Evolutionary conservation across 1,140 invertebrate genomes (phyloP).

Genomic region (Monomorium pharaonis): DNA sequence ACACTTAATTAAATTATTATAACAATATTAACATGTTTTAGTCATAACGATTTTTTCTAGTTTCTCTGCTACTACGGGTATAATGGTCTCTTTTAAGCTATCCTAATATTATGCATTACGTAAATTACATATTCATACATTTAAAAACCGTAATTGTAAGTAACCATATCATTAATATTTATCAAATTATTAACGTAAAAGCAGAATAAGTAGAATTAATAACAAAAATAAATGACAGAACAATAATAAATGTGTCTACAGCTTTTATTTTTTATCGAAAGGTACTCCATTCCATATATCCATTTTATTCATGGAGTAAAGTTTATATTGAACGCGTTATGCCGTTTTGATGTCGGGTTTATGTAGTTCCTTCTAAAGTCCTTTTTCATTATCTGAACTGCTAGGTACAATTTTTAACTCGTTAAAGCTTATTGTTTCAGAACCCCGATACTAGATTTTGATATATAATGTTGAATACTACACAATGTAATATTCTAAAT

Average conservation of each 20-base stretch:
- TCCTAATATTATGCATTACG: background rate
- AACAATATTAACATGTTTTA: conserved; percentile 34
- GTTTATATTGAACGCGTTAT: conserved; percentile 35
- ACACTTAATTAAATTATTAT: conserved; percentile 4
- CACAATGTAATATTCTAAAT: background rate
- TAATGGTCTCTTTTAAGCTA: conserved; percentile 12
- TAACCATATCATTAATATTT: background rate
- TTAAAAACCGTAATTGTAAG: background rate
- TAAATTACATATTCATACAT: conserved; percentile 5
- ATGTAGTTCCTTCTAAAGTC: conserved; percentile 27
- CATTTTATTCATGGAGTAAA: conserved; percentile 27
- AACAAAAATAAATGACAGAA: background rate
- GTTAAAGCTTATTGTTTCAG: conserved; percentile 22
- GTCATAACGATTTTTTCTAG: conserved; percentile 8
- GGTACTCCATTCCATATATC: background rate
- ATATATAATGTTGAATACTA: background rate
- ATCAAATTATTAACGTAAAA: conserved; percentile 21
- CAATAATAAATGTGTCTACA: background rate
- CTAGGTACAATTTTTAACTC: conserved; percentile 51
- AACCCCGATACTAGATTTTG: background rate
- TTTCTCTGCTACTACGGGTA: background rate
- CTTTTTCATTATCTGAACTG: conserved; percentile 35
- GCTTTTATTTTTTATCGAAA: background rate
- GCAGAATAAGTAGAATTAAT: background rate
- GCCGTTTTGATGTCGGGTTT: conserved; percentile 32